Percentiles rank a stretch among this genome's conserved stretches.
Evolutionary conservation across 1,140 invertebrate genomes (phyloP).

Genomic region (Eumaeus atala): DNA sequence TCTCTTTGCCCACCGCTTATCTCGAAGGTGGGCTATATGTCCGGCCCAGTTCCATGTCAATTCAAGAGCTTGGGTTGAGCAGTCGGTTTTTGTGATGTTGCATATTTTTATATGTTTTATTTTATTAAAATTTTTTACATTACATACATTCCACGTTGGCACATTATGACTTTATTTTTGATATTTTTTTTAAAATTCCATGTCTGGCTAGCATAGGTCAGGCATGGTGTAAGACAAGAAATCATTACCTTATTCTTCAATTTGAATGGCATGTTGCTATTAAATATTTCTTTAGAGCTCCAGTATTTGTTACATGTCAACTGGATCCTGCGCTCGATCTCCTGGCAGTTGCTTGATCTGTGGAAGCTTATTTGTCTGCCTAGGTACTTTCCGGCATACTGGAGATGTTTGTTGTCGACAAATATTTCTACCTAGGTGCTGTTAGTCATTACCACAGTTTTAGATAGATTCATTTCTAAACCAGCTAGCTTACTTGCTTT

Average conservation of each 20-base stretch:
- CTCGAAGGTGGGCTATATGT: neutral
- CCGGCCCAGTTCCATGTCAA: constrained; percentile 9
- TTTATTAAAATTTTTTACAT: constrained; percentile 13
- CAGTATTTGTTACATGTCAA: too few species aligned
- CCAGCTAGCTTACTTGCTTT: too few species aligned
- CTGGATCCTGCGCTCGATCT: too few species aligned
- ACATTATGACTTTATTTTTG: constrained; percentile 12
- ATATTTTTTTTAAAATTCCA: constrained; percentile 16
- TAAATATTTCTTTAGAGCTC: neutral
- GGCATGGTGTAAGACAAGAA: constrained; percentile 13
- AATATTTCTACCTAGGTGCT: too few species aligned
- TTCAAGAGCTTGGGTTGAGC: neutral
- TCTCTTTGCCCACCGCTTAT: neutral
- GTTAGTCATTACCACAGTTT: too few species aligned
- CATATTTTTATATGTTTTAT: neutral
- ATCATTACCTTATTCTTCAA: constrained; percentile 16
- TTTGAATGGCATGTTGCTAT: neutral
- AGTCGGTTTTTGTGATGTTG: neutral
- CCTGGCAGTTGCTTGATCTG: too few species aligned
- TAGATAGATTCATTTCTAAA: too few species aligned
- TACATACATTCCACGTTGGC: constrained; percentile 16
- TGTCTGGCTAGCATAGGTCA: constrained; percentile 17
- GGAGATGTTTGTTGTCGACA: too few species aligned
- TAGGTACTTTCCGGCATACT: too few species aligned
- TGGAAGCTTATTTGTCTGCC: too few species aligned